Evolutionary conservation across 2,113 vertebrate genomes (phyloP).

Genomic region (Ellobius talpinus): DNA sequence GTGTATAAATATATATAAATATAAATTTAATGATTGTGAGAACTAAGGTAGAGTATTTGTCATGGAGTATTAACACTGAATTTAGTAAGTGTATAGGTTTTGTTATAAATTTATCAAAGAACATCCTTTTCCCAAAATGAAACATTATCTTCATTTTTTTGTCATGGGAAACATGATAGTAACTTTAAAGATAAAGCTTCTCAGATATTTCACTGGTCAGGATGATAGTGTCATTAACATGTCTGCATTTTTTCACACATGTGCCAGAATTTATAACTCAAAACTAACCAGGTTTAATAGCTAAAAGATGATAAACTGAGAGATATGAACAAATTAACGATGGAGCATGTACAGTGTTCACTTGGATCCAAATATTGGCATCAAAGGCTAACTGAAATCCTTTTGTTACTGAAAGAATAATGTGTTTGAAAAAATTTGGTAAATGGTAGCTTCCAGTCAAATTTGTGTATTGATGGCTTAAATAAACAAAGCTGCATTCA

Average conservation of each 20-base stretch:
- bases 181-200: background rate
- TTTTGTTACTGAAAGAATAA: background rate
- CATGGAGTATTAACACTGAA: background rate
- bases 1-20: background rate
- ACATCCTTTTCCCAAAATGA: background rate
- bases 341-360: background rate
- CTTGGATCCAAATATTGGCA: background rate
- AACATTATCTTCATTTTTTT: background rate
- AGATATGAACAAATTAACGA: background rate
- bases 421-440: background rate
- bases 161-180: background rate
- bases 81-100: background rate
- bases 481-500: background rate
- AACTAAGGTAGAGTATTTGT: background rate
- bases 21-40: background rate
- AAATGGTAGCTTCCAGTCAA: background rate
- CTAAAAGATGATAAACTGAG: background rate
- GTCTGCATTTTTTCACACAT: background rate
- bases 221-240: too few species aligned
- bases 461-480: background rate
- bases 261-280: background rate
- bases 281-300: background rate
- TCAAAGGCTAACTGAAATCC: background rate
- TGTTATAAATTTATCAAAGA: background rate
- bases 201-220: background rate